Evolutionary conservation across 2,888 invertebrate species (phyloP).

Genomic region (Lathronympha strigana): DNA sequence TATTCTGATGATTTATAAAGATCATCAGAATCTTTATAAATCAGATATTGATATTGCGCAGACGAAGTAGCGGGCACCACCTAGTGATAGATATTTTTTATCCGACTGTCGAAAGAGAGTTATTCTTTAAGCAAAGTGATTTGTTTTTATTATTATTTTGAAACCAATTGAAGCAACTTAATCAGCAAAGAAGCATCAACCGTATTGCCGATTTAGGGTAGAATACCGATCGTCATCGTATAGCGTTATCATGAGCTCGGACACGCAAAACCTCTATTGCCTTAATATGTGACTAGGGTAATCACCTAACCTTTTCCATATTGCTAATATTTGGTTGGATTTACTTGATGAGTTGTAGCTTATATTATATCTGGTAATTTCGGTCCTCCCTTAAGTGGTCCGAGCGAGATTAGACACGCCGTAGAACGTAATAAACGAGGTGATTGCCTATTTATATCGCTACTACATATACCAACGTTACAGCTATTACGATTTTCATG

Average conservation of each 20-base stretch:
- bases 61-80: too few relatives aligned
- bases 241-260: constrained; percentile 30
- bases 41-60: too few relatives aligned
- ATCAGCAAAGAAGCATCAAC: neutral
- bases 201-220: constrained; percentile 22
- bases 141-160: too few relatives aligned
- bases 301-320: constrained; percentile 38
- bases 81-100: too few relatives aligned
- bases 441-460: constrained; percentile 30
- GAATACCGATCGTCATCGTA: constrained; percentile 13
- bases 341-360: constrained; percentile 35
- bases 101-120: too few relatives aligned
- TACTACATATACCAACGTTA: too few relatives aligned
- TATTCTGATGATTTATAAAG: too few relatives aligned
- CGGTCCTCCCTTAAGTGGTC: constrained; percentile 18
- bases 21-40: too few relatives aligned
- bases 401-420: constrained; percentile 23
- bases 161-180: neutral
- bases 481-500: constrained; percentile 49
- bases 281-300: constrained; percentile 34
- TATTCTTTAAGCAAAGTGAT: too few relatives aligned
- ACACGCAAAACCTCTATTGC: constrained; percentile 40
- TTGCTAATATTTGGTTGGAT: constrained; percentile 34
- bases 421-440: constrained; percentile 33
- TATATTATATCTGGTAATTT: constrained; percentile 36